Conservation (phyloP, 2,113 vertebrate species). For the Oncorhynchus tshawytscha region DNA sequence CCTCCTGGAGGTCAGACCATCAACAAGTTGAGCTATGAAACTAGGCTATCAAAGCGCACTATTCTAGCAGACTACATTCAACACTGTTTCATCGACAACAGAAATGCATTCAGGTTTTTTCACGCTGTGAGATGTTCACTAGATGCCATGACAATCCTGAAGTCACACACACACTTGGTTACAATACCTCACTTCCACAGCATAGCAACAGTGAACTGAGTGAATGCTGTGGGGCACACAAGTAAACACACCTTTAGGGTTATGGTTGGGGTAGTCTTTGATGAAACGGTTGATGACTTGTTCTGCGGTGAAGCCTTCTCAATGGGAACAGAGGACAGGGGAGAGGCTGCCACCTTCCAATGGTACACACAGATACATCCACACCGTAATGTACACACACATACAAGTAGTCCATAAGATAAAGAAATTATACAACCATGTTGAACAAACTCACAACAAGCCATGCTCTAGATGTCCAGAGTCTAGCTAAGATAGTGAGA, state of each 20-base stretch:
- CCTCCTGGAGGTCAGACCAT: conserved; percentile 83
- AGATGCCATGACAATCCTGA: neutral
- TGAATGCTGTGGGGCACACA: neutral
- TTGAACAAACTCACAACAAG: neutral
- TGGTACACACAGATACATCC: conserved; percentile 1
- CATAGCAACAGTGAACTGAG: neutral
- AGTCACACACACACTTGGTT: conserved; percentile 10
- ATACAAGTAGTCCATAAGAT: neutral
- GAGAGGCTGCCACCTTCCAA: conserved; percentile 33
- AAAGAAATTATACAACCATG: neutral
- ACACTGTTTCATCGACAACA: no score
- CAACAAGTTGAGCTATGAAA: conserved; percentile 58
- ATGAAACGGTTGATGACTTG: conserved; percentile 22
- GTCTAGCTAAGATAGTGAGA: neutral
- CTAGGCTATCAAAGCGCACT: neutral
- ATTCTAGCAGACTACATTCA: neutral
- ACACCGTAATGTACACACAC: neutral
- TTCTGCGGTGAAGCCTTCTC: conserved; percentile 17
- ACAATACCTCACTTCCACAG: neutral
- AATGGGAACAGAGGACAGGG: conserved; percentile 8
- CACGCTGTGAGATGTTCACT: neutral
- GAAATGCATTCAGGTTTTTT: neutral
- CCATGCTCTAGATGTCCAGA: neutral
- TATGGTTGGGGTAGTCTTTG: conserved; percentile 26
- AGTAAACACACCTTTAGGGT: conserved; percentile 24